A percentile compares a stretch with the other conserved stretches of the same genome.
Evolutionary conservation across 2,113 vertebrate genomes (phyloP).

Genomic region (Saccopteryx leptura): DNA sequence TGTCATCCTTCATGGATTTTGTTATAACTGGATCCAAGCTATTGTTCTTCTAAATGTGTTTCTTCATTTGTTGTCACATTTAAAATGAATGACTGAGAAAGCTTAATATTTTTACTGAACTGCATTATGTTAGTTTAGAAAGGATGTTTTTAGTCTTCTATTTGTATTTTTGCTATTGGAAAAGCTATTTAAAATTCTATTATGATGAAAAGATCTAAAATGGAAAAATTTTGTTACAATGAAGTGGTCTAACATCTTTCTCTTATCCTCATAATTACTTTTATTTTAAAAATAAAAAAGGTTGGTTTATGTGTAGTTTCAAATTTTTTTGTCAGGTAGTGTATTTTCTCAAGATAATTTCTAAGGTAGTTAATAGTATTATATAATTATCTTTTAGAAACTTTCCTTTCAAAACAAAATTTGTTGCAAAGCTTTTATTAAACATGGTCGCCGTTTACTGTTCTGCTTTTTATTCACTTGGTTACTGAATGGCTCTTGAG

Average conservation of each 20-base stretch:
- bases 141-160: conserved; percentile 19
- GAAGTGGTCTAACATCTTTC: not conserved
- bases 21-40: conserved; percentile 7
- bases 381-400: conserved; percentile 6
- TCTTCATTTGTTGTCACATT: conserved; percentile 46
- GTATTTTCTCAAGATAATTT: conserved; percentile 49
- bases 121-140: conserved; percentile 36
- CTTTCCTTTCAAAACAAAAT: conserved; percentile 57
- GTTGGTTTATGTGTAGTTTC: conserved; percentile 63
- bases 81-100: conserved; percentile 54
- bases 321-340: conserved; percentile 30
- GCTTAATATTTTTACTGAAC: conserved; percentile 39
- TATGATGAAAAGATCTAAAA: conserved; percentile 2
- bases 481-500: conserved; percentile 10
- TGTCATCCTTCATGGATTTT: not conserved
- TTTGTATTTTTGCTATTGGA: conserved; percentile 41
- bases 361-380: not conserved
- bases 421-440: conserved; percentile 40
- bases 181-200: conserved; percentile 52
- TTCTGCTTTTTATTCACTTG: conserved; percentile 7
- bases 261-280: conserved; percentile 7
- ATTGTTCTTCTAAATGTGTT: not conserved
- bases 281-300: conserved; percentile 39
- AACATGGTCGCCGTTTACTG: conserved; percentile 31
- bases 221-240: not conserved